Conservation (phyloP, 1,140 invertebrate genomes). For the Nymphalis io region DNA sequence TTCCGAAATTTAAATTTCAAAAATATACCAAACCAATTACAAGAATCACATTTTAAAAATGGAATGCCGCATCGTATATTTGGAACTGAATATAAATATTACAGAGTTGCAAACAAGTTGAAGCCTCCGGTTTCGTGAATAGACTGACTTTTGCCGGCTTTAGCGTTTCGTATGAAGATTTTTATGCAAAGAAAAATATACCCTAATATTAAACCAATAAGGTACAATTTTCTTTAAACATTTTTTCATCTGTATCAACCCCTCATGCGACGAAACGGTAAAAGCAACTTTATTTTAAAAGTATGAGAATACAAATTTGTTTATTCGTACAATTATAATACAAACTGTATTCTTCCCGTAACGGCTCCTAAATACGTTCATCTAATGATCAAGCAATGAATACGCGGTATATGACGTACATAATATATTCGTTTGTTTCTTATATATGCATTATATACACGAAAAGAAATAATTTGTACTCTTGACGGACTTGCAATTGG, state of each 20-base stretch:
- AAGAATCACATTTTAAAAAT: conserved; percentile 34
- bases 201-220: neutral
- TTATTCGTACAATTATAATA: conserved; percentile 17
- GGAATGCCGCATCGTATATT: conserved; percentile 28
- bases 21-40: conserved; percentile 10
- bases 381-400: conserved; percentile 14
- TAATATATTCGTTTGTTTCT: neutral
- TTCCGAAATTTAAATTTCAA: conserved; percentile 24
- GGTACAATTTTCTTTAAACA: conserved; percentile 10
- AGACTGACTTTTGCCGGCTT: conserved; percentile 50
- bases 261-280: neutral
- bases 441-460: neutral
- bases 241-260: conserved; percentile 23
- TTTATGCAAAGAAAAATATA: conserved; percentile 9
- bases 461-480: no score
- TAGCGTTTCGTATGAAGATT: conserved; percentile 28
- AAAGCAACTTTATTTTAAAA: conserved; percentile 1
- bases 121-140: conserved; percentile 51
- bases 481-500: no score
- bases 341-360: conserved; percentile 23
- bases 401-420: no score
- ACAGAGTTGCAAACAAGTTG: conserved; percentile 47
- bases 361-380: conserved; percentile 8
- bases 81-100: conserved; percentile 33
- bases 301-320: neutral